These are phyloP conservation scores for Aurelia aurita DNA, from an alignment of 30 jellyfish, hydroid and myxozoan species.

Conservation along the genomic window DNA sequence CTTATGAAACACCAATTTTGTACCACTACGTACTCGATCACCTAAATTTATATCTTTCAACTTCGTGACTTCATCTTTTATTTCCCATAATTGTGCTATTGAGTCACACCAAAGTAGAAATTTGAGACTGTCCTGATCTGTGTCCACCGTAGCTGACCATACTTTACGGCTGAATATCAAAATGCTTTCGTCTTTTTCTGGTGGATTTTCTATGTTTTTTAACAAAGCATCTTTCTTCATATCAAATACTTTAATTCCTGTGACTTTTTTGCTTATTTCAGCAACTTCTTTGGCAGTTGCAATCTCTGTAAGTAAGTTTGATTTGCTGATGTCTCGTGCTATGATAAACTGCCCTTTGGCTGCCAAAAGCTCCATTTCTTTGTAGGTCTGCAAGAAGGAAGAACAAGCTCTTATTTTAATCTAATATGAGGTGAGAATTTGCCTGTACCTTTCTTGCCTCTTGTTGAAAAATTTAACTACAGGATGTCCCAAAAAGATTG, in stretches of 20 bases:
- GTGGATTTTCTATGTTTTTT: not conserved
- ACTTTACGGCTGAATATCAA: not conserved
- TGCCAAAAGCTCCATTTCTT: conserved; percentile 26
- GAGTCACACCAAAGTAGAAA: conserved; percentile 44
- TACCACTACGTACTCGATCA: conserved; percentile 15
- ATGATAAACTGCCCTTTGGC: conserved; percentile 47
- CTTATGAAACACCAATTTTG: conserved; percentile 11
- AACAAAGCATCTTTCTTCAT: conserved; percentile 3
- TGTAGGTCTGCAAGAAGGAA: conserved; percentile 22
- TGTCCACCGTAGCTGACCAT: conserved; percentile 48
- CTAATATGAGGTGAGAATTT: not conserved
- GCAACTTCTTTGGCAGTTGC: conserved; percentile 26
- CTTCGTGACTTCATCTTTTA: conserved; percentile 6
- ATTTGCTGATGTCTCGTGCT: not conserved
- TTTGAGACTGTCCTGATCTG: conserved; percentile 22
- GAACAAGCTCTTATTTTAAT: not conserved
- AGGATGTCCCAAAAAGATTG: no score
- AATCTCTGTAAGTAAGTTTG: not conserved
- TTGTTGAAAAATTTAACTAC: no score
- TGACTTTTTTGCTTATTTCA: not conserved
- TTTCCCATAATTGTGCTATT: conserved; percentile 26
- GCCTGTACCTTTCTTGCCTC: not conserved
- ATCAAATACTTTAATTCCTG: conserved; percentile 37
- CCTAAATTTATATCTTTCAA: conserved; percentile 36
- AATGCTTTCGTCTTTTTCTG: not conserved